Evolutionary conservation across 1,140 invertebrate genomes (phyloP).

Genomic region (Fopius arisanus): DNA sequence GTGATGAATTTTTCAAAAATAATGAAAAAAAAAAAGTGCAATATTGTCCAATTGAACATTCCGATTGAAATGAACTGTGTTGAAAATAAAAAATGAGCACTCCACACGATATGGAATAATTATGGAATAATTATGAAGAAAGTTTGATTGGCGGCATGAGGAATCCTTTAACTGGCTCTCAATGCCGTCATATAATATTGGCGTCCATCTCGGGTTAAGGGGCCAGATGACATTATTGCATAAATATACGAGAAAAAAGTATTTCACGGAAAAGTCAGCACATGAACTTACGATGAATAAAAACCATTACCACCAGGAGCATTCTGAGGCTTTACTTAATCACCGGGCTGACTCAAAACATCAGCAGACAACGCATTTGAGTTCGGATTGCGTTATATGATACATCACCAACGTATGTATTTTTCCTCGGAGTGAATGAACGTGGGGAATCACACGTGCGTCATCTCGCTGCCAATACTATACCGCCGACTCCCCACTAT

Average conservation of each 20-base stretch:
- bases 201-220: slow-evolving; percentile 31
- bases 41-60: too few species aligned
- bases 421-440: slow-evolving; percentile 31
- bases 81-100: too few species aligned
- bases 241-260: slow-evolving; percentile 35
- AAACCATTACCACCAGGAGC: background rate
- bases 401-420: background rate
- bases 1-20: too few species aligned
- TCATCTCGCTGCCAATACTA: slow-evolving; percentile 42
- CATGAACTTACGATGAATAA: background rate
- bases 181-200: slow-evolving; percentile 29
- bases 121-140: background rate
- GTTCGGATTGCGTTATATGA: background rate
- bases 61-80: too few species aligned
- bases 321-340: background rate
- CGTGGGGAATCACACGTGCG: slow-evolving; percentile 25
- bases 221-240: slow-evolving; percentile 37
- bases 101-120: too few species aligned
- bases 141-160: background rate
- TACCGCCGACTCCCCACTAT: slow-evolving; percentile 22
- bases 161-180: background rate
- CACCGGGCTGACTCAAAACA: background rate
- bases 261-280: slow-evolving; percentile 18
- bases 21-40: too few species aligned
- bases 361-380: background rate